A percentile compares a stretch with the other conserved stretches of the same genome.
Conservation (phyloP, 2,113 vertebrate species). For the Acrocephalus kingi region DNA sequence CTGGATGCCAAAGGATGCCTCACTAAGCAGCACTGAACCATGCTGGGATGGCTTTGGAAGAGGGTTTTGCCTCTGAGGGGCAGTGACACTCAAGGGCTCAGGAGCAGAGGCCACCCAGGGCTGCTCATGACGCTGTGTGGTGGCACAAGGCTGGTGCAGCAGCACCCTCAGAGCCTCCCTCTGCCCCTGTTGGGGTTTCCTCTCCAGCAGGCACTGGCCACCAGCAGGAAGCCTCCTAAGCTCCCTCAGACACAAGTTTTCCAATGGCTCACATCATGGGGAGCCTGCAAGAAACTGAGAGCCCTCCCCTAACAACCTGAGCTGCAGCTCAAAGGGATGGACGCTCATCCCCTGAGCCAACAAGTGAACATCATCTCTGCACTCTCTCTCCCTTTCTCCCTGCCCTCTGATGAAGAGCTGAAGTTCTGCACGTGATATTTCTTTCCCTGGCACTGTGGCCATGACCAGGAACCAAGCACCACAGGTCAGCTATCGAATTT, state of each 20-base stretch:
- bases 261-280: not conserved
- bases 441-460: not conserved
- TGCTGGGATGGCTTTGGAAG: not conserved
- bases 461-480: not conserved
- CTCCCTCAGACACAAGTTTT: not conserved
- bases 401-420: not conserved
- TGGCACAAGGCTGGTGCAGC: not conserved
- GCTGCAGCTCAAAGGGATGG: not conserved
- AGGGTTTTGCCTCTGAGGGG: not conserved
- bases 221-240: not conserved
- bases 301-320: not conserved
- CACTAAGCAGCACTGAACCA: not conserved
- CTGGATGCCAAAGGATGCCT: not conserved
- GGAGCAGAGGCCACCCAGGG: not conserved
- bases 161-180: not conserved
- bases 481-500: not conserved
- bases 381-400: not conserved
- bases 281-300: not conserved
- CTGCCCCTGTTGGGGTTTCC: not conserved
- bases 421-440: not conserved
- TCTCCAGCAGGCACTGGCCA: not conserved
- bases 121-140: accelerated
- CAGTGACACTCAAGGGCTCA: not conserved
- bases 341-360: not conserved
- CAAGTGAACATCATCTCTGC: not conserved